Conservation (phyloP, 2,797 vertebrate genomes). For the Acomys russatus region DNA sequence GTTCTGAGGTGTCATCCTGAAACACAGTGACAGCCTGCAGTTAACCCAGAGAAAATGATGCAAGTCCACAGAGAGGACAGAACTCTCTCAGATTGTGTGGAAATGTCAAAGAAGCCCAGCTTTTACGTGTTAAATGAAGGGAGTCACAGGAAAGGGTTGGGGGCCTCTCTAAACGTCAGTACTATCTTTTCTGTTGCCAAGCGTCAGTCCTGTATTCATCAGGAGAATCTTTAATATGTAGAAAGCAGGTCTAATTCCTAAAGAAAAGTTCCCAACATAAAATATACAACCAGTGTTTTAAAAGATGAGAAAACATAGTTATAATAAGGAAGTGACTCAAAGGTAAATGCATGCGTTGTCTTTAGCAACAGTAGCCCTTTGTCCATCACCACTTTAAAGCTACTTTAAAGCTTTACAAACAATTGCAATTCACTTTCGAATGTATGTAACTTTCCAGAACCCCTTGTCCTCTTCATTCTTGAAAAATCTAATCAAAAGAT, state of each 20-base stretch:
- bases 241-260: neutral
- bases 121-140: slow-evolving; percentile 72
- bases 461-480: slow-evolving; percentile 15
- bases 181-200: slow-evolving; percentile 54
- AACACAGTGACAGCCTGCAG: slow-evolving; percentile 55
- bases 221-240: slow-evolving; percentile 12
- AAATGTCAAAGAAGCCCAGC: slow-evolving; percentile 52
- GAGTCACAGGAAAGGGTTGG: slow-evolving; percentile 59
- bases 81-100: neutral
- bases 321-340: neutral
- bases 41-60: slow-evolving; percentile 59
- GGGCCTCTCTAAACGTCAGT: neutral
- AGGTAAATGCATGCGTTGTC: neutral
- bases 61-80: slow-evolving; percentile 21
- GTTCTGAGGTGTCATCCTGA: slow-evolving; percentile 59
- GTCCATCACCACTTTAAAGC: neutral
- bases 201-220: slow-evolving; percentile 61
- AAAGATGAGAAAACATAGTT: neutral
- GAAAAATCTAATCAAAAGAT: slow-evolving; percentile 37
- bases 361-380: slow-evolving; percentile 22
- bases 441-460: neutral
- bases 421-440: slow-evolving; percentile 36
- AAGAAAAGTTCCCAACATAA: neutral
- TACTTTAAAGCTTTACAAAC: slow-evolving; percentile 31
- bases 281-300: neutral